A percentile compares a stretch with the other conserved stretches of the same genome.
Evolutionary conservation across 2,113 vertebrate genomes (phyloP).

Genomic region (Brachypteracias leptosomus): DNA sequence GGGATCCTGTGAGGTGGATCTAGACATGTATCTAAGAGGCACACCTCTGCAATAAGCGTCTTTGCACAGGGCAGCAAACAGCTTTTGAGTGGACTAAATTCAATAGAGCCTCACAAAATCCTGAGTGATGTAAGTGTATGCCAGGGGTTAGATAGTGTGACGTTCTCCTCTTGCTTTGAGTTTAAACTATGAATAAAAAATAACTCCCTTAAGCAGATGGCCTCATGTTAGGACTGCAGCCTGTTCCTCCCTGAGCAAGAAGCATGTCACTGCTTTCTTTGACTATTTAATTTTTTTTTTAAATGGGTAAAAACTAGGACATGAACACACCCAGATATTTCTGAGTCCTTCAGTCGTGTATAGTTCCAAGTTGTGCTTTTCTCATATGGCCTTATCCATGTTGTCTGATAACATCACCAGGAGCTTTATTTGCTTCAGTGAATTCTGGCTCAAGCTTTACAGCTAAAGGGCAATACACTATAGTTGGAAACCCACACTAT

Average conservation of each 20-base stretch:
- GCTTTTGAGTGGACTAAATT: background rate
- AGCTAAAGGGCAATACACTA: background rate
- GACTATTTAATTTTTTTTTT: background rate
- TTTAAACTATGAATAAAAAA: background rate
- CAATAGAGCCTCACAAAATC: background rate
- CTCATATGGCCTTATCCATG: background rate
- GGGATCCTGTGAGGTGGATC: background rate
- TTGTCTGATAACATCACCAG: background rate
- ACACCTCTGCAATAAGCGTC: background rate
- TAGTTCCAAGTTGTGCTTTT: background rate
- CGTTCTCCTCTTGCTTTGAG: background rate
- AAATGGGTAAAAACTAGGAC: background rate
- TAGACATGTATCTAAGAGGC: background rate
- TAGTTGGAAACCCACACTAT: rapidly evolving
- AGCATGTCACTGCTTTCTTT: background rate
- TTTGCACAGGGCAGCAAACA: background rate
- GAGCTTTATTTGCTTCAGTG: background rate
- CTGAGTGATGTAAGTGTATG: background rate
- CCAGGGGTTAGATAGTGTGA: background rate
- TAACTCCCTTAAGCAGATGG: background rate
- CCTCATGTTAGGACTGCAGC: background rate
- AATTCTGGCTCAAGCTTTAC: background rate
- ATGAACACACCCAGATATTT: background rate
- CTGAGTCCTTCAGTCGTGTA: background rate
- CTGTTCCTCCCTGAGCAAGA: background rate